Evolutionary conservation across 2,113 vertebrate species (phyloP), one percentile per base, ranked within the genome.

Genomic region (Malurus cyaneus): DNA sequence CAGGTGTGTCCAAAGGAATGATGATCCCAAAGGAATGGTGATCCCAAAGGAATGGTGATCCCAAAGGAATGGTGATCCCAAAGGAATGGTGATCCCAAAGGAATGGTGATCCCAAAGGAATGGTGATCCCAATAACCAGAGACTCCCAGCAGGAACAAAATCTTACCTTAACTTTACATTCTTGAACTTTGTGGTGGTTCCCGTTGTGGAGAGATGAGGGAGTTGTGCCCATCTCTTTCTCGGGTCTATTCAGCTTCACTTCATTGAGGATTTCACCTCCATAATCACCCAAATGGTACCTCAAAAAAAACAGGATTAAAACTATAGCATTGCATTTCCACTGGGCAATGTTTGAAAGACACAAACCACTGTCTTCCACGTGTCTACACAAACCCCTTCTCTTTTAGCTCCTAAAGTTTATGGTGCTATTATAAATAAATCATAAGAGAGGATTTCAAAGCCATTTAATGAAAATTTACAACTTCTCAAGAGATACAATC

Each of bases 211-310:
- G 98, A 92, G 97, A 85, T 23, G 97, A 97, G 49, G 98, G 94
- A 95, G 97, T 96, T 93, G 97, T 92, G 97, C 98, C 98, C 89
- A 97, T 87, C 14, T 98, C 97, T 91, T 99, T 99, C 74, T 99
- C 99, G 50, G 98, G 97, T 96, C 98, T 98, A 54, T 92, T 98
- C 88, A 98, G 97, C 56, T 98, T 98, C 73, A 99, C 98, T 90
- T 99, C 98, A 84, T 98, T 98, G 88, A 99, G 98, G 82, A 99
- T 97, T 89, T 99, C 98, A 95, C 99, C 99, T 94, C 98, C 98
- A 91, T 98, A 99, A 95, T 99, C 99, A 94, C 98, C 98, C 97
- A 99, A 97, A 95, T 98, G 98, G 87, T 98, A 99, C 96, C 99
- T 99, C 77, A 36, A 96, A 94, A 94, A 94, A 96, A 88, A 31